These are phyloP conservation scores for Oxyruncus cristatus DNA, from an alignment of 2,113 vertebrate genomes.

Conservation along the genomic window DNA sequence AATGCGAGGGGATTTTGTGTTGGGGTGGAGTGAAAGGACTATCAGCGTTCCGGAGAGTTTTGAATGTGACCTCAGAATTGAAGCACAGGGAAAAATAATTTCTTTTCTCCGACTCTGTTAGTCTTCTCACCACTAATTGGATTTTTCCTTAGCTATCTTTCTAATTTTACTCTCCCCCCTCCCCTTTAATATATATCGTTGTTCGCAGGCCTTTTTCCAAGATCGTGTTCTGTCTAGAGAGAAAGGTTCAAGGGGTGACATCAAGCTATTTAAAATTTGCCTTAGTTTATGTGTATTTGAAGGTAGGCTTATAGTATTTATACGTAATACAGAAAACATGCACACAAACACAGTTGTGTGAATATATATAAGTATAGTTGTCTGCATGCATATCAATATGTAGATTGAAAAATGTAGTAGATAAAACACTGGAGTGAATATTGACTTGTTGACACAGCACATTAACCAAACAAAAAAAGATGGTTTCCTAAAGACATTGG, in stretches of 20 bases:
- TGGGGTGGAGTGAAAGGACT: background rate
- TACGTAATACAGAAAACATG: background rate
- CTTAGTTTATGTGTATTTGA: background rate
- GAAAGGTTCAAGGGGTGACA: background rate
- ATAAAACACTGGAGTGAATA: background rate
- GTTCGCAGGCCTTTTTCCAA: background rate
- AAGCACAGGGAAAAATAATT: background rate
- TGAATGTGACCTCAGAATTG: background rate
- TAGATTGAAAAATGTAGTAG: background rate
- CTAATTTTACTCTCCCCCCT: background rate
- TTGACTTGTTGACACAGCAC: background rate
- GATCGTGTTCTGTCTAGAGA: background rate
- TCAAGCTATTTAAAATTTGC: background rate
- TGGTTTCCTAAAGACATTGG: background rate
- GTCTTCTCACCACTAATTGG: background rate
- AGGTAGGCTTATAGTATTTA: background rate
- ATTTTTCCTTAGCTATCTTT: slow-evolving; percentile 35
- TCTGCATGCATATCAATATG: background rate
- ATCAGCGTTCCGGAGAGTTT: background rate
- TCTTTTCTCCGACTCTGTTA: slow-evolving; percentile 42
- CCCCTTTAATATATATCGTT: background rate
- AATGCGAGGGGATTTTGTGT: slow-evolving; percentile 2
- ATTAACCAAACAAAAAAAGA: background rate
- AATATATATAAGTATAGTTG: background rate
- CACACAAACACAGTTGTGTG: background rate